Percentiles rank a stretch among this genome's conserved stretches.
phyloP scores from a whole-genome alignment of 2,113 vertebrate genomes.

The Dascyllus trimaculatus region DNA sequence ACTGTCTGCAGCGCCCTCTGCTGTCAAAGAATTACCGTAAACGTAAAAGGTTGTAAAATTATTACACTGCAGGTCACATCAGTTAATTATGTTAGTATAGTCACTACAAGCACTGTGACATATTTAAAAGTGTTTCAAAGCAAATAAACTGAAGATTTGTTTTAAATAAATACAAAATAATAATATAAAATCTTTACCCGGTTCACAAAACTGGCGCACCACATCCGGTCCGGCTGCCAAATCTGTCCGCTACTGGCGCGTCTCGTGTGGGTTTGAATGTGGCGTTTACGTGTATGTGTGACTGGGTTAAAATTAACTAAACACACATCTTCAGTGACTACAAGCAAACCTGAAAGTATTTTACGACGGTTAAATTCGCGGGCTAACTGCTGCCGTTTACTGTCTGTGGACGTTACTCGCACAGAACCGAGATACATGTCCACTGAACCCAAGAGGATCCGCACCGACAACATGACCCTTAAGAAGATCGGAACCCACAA shows the following conservation, averaged over 20 bases:
- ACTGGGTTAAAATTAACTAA: not conserved
- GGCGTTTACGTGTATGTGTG: not conserved
- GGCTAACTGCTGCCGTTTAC: not conserved
- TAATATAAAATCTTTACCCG: too few species aligned
- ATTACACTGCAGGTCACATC: too few species aligned
- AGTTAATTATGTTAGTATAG: too few species aligned
- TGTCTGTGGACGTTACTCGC: not conserved
- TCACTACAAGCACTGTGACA: too few species aligned
- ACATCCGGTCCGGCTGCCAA: slow-evolving; percentile 62
- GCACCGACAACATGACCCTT: slow-evolving; percentile 74
- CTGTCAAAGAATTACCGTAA: not conserved
- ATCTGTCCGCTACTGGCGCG: slow-evolving; percentile 28
- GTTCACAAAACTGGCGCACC: not conserved
- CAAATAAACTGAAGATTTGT: too few species aligned
- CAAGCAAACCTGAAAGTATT: not conserved
- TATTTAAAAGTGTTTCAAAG: too few species aligned
- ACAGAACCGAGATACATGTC: slow-evolving; percentile 66
- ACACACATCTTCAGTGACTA: fast-evolving
- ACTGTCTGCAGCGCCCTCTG: slow-evolving; percentile 35
- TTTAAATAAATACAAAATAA: not conserved
- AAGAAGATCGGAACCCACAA: slow-evolving; percentile 93
- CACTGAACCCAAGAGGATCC: slow-evolving; percentile 66
- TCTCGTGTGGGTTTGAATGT: slow-evolving; percentile 40
- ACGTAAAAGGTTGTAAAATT: not conserved
- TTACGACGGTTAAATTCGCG: not conserved